Conservation (phyloP, 2,797 vertebrate genomes). For the Notoglanidium macrostoma region DNA sequence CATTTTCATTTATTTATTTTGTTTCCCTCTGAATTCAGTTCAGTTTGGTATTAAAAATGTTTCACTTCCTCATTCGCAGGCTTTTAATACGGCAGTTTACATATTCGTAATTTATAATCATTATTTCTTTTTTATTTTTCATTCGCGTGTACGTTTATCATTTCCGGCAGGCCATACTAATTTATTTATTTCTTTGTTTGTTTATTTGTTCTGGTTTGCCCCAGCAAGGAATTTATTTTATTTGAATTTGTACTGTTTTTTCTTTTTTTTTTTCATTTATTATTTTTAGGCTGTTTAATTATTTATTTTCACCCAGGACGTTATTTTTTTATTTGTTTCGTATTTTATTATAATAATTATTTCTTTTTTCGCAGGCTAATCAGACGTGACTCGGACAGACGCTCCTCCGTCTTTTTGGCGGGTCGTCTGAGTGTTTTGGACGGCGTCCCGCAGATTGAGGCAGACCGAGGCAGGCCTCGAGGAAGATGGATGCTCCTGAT, state of each 20-base stretch:
- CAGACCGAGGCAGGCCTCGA: slow-evolving; percentile 38
- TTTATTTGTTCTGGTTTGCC: not conserved
- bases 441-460: slow-evolving; percentile 54
- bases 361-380: not conserved
- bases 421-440: slow-evolving; percentile 56
- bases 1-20: not conserved
- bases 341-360: too few species aligned
- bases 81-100: not conserved
- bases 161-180: too few species aligned
- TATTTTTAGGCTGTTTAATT: not conserved
- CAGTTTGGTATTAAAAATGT: not conserved
- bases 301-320: not conserved
- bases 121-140: not conserved
- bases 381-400: slow-evolving; percentile 26
- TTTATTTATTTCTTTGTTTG: not conserved
- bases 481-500: slow-evolving; percentile 62
- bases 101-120: not conserved
- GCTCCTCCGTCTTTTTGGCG: slow-evolving; percentile 45
- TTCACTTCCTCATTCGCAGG: not conserved
- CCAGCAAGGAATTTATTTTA: not conserved
- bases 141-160: not conserved
- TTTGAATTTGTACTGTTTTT: not conserved
- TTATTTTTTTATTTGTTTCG: not conserved
- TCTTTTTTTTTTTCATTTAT: not conserved
- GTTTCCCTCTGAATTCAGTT: not conserved